Evolutionary conservation across 1,140 invertebrate genomes (phyloP), one percentile per base, ranked within the genome.

Genomic region (Dendrolimus punctatus): DNA sequence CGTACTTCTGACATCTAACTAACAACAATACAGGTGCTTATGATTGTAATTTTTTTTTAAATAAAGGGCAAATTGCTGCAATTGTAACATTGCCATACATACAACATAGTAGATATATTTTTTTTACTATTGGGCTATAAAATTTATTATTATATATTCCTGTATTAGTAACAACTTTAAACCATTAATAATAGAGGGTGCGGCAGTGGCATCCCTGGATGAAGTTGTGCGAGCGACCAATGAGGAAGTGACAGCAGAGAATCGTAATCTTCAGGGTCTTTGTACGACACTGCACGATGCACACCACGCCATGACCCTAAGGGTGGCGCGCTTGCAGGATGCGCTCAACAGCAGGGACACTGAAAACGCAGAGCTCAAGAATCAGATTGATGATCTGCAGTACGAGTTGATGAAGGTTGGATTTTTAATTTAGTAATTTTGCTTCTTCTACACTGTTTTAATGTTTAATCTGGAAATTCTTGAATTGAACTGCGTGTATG

Each of bases 331-430:
- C 79, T 83, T 97, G 39, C 95, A 98, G 84, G 97, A 99, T 75
- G 94, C 94, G 36, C 90, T 98, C 50, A 96, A 94, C 39, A 95
- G 94, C 36, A 93, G 96, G 71, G 96, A 99, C 86, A 99, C 96
- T 0, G 94, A 98, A 85, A 95, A 93, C 57, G 97, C 97, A 36
- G 98, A 99, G 76, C 88, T 98, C 42, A 94, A 95, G 78, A 99
- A 99, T 87, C 95, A 98, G 88, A 94, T 98, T 45, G 97, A 99
- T 79, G 98, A 99, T 85, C 80, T 98, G 40, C 96, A 98, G 74
- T 99, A 98, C 80, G 96, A 99, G 76, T 84, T 97, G 23, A 93
- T 95, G 68, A 98, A 97, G 88, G 86, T 86, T 46, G 38, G 36
- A 46, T 49, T 40, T 40, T 46, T 40, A 42, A 6, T 7, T 9